Percentiles rank a stretch among this genome's conserved stretches.
These are phyloP conservation scores for Tetheella fluctuosa DNA, from an alignment of 2,888 invertebrate species.

Conservation along the genomic window DNA sequence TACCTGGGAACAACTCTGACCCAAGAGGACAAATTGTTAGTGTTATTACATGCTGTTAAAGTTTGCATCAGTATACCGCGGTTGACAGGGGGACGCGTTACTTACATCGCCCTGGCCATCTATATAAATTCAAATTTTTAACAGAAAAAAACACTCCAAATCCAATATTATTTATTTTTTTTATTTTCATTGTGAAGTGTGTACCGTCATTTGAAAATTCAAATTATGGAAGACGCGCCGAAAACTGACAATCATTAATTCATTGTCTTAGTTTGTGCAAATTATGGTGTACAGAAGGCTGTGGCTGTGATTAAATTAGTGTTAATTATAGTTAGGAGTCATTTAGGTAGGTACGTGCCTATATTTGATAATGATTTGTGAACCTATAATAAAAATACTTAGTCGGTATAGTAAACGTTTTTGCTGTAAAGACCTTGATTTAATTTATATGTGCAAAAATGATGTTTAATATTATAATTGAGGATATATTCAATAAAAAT, in stretches of 20 bases:
- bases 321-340: constrained; percentile 30
- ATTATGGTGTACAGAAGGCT: constrained; percentile 24
- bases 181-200: constrained; percentile 20
- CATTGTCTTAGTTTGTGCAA: constrained; percentile 21
- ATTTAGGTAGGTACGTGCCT: constrained; percentile 27
- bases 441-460: background rate
- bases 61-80: constrained; percentile 68
- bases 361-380: no score
- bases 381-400: no score
- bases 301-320: constrained; percentile 30
- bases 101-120: constrained; percentile 47
- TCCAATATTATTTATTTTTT: constrained; percentile 16
- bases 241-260: constrained; percentile 19
- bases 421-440: background rate
- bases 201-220: constrained; percentile 18
- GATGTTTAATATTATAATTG: background rate
- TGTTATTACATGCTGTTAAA: constrained; percentile 76
- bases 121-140: constrained; percentile 31
- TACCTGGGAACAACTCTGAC: constrained; percentile 65
- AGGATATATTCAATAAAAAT: background rate
- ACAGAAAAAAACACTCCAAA: constrained; percentile 22
- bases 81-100: constrained; percentile 63
- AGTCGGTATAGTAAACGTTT: background rate
- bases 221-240: constrained; percentile 38
- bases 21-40: constrained; percentile 76